phyloP scores from a whole-genome alignment of 1,140 invertebrate species.

The Meloidogyne floridensis region DNA sequence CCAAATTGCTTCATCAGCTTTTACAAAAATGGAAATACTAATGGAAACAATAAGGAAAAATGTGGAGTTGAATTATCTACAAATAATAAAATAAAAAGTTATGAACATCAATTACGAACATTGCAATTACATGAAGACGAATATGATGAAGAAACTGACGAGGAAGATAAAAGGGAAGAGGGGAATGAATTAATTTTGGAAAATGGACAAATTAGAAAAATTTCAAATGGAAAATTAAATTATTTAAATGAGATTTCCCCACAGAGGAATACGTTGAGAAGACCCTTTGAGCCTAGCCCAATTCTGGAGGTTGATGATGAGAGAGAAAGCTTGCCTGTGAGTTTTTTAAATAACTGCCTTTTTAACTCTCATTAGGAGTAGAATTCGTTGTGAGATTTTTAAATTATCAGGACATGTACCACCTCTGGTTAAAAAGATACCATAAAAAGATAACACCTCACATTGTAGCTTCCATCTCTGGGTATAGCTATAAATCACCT shows the following conservation, averaged over 20 bases:
- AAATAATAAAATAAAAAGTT: background rate
- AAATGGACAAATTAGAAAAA: background rate
- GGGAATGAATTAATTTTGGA: background rate
- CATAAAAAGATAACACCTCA: no score
- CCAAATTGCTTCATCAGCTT: constrained; percentile 25
- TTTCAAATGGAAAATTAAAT: background rate
- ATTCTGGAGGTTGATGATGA: constrained; percentile 27
- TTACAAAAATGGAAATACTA: background rate
- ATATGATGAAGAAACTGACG: background rate
- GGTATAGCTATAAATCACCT: no score
- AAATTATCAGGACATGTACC: no score
- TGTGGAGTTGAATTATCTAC: background rate
- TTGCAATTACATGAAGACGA: constrained; percentile 22
- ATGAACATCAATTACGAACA: constrained; percentile 27
- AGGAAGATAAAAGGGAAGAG: background rate
- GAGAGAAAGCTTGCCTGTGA: background rate
- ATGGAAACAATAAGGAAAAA: background rate
- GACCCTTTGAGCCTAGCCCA: constrained; percentile 13
- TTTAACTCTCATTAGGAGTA: no score
- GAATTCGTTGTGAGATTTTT: no score
- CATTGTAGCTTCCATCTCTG: no score
- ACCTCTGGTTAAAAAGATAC: no score
- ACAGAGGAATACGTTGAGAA: background rate
- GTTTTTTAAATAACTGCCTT: background rate
- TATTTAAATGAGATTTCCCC: background rate